These are phyloP conservation scores for Psephotus haematonotus DNA, from an alignment of 2,113 vertebrate species.

Conservation along the genomic window DNA sequence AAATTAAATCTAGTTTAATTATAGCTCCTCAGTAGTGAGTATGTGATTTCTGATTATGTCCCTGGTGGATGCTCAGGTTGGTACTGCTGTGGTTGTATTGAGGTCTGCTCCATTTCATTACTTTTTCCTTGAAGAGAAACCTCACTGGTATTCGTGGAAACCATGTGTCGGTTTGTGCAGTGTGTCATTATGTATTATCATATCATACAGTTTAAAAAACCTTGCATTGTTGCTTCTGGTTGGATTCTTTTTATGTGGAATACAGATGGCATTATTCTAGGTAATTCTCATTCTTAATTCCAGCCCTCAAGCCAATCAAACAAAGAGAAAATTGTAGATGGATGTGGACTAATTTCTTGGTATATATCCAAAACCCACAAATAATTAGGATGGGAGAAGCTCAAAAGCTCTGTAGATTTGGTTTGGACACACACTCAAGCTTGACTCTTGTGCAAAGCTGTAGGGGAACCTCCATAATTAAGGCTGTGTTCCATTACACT, in stretches of 20 bases:
- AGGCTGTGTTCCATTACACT: slow-evolving; percentile 28
- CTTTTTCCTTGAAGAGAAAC: slow-evolving; percentile 74
- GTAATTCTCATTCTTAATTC: slow-evolving; percentile 46
- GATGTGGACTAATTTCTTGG: slow-evolving; percentile 55
- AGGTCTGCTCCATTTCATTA: slow-evolving; percentile 78
- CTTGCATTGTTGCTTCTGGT: slow-evolving; percentile 51
- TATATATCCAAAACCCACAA: slow-evolving; percentile 55
- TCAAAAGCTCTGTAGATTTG: slow-evolving; percentile 45
- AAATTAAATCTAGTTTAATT: slow-evolving; percentile 84
- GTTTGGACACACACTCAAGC: slow-evolving; percentile 34
- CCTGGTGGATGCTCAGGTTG: slow-evolving; percentile 72
- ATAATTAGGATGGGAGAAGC: slow-evolving; percentile 48
- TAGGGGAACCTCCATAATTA: slow-evolving; percentile 47
- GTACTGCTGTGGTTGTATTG: slow-evolving; percentile 75
- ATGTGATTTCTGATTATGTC: slow-evolving; percentile 82
- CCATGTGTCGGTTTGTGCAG: slow-evolving; percentile 40
- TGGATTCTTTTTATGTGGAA: slow-evolving; percentile 26
- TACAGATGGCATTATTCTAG: slow-evolving; percentile 53
- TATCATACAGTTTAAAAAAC: slow-evolving; percentile 52
- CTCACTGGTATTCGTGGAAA: slow-evolving; percentile 61
- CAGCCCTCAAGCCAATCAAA: slow-evolving; percentile 49
- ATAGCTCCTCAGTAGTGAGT: slow-evolving; percentile 77
- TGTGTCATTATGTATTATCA: slow-evolving; percentile 51
- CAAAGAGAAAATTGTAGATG: slow-evolving; percentile 34
- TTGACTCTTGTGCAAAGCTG: background rate